Percentiles rank a stretch among this genome's conserved stretches.
Evolutionary conservation across 35 echinoderm and acorn worm genomes (phyloP).

Genomic region (Nesometra sesokonis): DNA sequence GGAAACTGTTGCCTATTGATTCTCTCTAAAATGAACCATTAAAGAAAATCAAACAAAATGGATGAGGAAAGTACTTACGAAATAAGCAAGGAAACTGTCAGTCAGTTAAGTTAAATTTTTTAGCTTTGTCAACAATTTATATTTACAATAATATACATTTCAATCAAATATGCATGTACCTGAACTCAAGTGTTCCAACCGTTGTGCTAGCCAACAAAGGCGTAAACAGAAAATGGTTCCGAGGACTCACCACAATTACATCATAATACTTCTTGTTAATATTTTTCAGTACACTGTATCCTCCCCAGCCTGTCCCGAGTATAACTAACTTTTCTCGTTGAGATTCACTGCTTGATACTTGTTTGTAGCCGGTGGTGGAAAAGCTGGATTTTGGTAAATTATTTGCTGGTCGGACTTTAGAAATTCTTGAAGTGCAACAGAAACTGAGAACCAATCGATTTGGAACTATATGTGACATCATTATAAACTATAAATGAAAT

Average conservation of each 20-base stretch:
- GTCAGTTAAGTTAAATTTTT: too few species aligned
- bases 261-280: constrained; percentile 70
- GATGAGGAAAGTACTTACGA: too few species aligned
- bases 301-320: constrained; percentile 85
- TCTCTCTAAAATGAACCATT: too few species aligned
- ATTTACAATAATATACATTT: background rate
- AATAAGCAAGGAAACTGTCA: too few species aligned
- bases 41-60: too few species aligned
- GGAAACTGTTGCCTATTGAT: too few species aligned
- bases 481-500: background rate
- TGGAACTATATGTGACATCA: background rate
- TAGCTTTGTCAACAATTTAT: too few species aligned
- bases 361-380: background rate
- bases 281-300: constrained; percentile 92
- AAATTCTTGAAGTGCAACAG: background rate
- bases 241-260: constrained; percentile 86
- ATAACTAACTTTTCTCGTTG: constrained; percentile 55
- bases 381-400: background rate
- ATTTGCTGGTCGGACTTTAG: background rate
- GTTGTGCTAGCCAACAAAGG: constrained; percentile 91
- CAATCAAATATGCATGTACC: constrained; percentile 28
- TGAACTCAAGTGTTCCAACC: constrained; percentile 96
- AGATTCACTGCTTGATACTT: background rate
- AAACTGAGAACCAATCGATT: background rate
- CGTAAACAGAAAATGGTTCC: constrained; percentile 97